These are phyloP conservation scores for Melanerpes aurifrons DNA, from an alignment of 2,113 vertebrate species.

Conservation along the genomic window DNA sequence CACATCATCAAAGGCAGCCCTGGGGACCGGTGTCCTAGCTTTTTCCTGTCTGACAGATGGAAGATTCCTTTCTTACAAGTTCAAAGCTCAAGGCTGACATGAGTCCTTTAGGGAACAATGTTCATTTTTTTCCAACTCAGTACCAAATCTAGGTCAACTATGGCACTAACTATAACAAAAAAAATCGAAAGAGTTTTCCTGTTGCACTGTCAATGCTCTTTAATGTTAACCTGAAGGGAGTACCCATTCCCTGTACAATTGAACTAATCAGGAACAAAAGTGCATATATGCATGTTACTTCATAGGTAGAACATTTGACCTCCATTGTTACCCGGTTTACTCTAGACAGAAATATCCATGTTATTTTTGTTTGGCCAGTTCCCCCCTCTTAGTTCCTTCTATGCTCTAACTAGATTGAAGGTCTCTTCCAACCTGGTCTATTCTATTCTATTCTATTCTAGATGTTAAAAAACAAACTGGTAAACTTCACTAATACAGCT, in stretches of 20 bases:
- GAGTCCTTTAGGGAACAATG: constrained; percentile 44
- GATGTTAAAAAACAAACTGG: constrained; percentile 73
- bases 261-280: constrained; percentile 10
- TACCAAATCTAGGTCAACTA: constrained; percentile 31
- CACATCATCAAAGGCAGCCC: constrained; percentile 40
- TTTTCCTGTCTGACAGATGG: constrained; percentile 9
- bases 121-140: constrained; percentile 26
- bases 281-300: background rate
- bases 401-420: too few species aligned
- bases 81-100: constrained; percentile 51
- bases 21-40: constrained; percentile 28
- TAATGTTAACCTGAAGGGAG: constrained; percentile 42
- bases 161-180: constrained; percentile 32
- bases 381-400: constrained; percentile 18
- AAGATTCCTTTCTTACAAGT: constrained; percentile 35
- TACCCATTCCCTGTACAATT: constrained; percentile 3
- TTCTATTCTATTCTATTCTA: too few species aligned
- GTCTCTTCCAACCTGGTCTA: too few species aligned
- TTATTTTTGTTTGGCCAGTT: constrained; percentile 64
- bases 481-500: constrained; percentile 72
- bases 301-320: constrained; percentile 71
- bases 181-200: constrained; percentile 49
- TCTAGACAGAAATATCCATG: constrained; percentile 66
- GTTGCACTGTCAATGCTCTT: constrained; percentile 41
- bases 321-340: constrained; percentile 26